Evolutionary conservation across 2,888 invertebrate genomes (phyloP).

Genomic region (Imbricaverruca yamaguchii): DNA sequence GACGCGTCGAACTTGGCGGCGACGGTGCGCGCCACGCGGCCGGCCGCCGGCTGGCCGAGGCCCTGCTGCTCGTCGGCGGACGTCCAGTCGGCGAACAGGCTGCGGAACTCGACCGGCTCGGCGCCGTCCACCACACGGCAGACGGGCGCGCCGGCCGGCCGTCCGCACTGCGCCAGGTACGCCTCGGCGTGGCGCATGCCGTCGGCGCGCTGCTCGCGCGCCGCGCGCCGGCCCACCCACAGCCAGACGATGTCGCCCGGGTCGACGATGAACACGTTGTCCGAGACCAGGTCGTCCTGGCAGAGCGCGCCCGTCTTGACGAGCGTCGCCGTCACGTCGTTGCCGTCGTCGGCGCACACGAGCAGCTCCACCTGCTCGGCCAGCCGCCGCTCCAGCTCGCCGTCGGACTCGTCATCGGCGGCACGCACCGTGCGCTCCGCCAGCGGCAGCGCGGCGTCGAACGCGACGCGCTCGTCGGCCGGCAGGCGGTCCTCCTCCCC

Average conservation of each 20-base stretch:
- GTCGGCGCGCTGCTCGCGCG: conserved; percentile 65
- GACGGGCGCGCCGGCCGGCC: conserved; percentile 63
- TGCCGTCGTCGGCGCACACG: conserved; percentile 64
- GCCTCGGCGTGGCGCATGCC: conserved; percentile 84
- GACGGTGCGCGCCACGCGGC: conserved; percentile 44
- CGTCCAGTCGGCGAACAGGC: conserved; percentile 65
- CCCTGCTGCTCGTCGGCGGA: conserved; percentile 6
- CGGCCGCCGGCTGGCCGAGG: neutral
- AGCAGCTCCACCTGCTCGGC: conserved; percentile 54
- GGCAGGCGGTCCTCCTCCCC: conserved; percentile 74
- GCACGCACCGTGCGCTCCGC: conserved; percentile 35
- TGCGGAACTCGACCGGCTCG: conserved; percentile 78
- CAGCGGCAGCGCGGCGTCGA: conserved; percentile 53
- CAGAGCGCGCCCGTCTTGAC: conserved; percentile 71
- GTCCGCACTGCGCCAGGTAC: conserved; percentile 71
- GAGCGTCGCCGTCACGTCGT: conserved; percentile 78
- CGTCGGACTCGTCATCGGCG: conserved; percentile 30
- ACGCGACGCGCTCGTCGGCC: conserved; percentile 53
- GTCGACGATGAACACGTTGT: conserved; percentile 68
- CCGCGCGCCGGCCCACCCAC: conserved; percentile 74
- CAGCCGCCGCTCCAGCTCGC: conserved; percentile 27
- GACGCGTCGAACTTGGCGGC: conserved; percentile 70
- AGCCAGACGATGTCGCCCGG: conserved; percentile 81
- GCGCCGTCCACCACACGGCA: conserved; percentile 67
- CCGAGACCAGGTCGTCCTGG: conserved; percentile 62